phyloP scores from a whole-genome alignment of 2,113 vertebrate genomes.

The Myotis davidii region DNA sequence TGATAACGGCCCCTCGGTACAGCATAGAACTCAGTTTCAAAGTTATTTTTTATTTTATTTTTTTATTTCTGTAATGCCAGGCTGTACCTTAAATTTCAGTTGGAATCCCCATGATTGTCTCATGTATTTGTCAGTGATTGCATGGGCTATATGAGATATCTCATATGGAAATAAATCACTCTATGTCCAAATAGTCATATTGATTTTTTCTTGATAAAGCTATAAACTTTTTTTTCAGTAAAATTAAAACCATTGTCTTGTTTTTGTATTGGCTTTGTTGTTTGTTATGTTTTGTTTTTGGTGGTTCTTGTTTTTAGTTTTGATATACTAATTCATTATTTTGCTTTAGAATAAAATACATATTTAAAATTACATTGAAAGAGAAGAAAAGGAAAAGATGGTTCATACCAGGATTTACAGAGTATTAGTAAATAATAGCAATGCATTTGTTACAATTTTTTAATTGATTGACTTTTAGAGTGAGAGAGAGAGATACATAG shows the following conservation, averaged over 20 bases:
- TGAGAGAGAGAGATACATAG: too few species aligned
- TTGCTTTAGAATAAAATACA: background rate
- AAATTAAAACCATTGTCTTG: background rate
- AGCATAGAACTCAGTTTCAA: background rate
- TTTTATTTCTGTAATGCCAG: background rate
- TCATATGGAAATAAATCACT: background rate
- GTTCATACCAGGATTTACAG: background rate
- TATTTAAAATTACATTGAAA: background rate
- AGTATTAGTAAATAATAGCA: background rate
- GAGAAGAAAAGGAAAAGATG: background rate
- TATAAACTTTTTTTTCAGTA: background rate
- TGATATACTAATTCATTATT: background rate
- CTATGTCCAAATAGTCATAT: background rate
- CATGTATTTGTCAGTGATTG: background rate
- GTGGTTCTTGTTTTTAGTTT: background rate
- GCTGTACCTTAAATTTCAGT: background rate
- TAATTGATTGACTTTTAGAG: background rate
- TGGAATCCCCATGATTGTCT: background rate
- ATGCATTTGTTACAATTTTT: background rate
- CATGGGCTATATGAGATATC: background rate
- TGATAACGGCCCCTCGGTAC: background rate
- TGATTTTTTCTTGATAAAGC: background rate
- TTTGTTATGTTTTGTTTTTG: background rate
- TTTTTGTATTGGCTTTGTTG: background rate
- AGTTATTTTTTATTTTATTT: background rate